These are phyloP conservation scores for Crotalus tigris DNA, from an alignment of 2,113 vertebrate genomes.

Conservation along the genomic window DNA sequence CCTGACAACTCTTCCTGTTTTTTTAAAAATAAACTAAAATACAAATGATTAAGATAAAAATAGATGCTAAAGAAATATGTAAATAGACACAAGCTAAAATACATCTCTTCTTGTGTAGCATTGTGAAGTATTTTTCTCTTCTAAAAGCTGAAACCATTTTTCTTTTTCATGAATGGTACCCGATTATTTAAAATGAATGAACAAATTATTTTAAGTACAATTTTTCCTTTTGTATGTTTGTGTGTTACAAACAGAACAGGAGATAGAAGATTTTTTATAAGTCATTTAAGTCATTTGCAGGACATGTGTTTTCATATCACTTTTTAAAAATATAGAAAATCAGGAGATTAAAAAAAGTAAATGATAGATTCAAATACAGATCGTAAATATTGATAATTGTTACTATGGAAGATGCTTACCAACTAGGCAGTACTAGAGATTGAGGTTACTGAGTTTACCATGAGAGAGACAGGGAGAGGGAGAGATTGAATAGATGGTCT, in stretches of 20 bases:
- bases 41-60: constrained; percentile 18
- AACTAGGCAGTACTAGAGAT: background rate
- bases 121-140: background rate
- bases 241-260: background rate
- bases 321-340: background rate
- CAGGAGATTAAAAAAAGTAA: background rate
- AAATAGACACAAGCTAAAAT: background rate
- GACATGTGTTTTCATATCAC: background rate
- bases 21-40: background rate
- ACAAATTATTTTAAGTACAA: background rate
- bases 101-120: background rate
- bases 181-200: background rate
- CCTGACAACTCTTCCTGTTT: background rate
- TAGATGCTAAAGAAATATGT: constrained; percentile 1
- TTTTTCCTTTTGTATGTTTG: background rate
- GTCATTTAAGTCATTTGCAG: background rate
- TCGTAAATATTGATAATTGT: background rate
- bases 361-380: background rate
- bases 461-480: background rate
- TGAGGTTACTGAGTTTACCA: background rate
- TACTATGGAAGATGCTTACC: background rate
- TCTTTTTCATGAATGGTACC: background rate
- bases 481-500: background rate
- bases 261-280: background rate
- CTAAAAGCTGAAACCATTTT: background rate